Base-by-base conservation (phyloP, 2,113 vertebrate species). In the Eurypyga helias region DNA sequence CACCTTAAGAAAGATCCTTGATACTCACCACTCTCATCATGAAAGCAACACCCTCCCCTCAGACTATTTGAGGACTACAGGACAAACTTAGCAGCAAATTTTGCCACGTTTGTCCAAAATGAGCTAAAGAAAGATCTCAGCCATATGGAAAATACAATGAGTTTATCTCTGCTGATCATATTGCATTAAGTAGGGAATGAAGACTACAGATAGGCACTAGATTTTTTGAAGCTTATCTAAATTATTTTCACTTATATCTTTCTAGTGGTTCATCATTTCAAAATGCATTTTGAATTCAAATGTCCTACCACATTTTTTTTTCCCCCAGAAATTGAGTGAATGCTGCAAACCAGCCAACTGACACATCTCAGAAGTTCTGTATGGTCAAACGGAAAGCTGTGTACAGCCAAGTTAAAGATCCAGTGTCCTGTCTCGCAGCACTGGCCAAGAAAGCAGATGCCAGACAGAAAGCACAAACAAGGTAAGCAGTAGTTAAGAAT, bases 11-110 rank as follows among this genome's bases (percentile, higher is more conserved):
- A 88, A 90, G 54, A 84, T 77, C n/a, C 52, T 67, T 17, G 52
- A 78, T 45, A 26, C 29, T 64, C 83, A 66, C 79, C 52, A 2
- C 64, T 85, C 75, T 90, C 78, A 48, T 80, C n/a, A 1, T 85
- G 64, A 81, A 78, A 91, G 60, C 83, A 78, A 65, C 90, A 54
- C 51, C 14, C 73, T 90, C 75, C 54, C 84, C 52, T 48, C 6
- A 12, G 54, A 85, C 81, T 95, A 65, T 86, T 95, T 90, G 85
- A 81, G 79, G 80, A 88, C 41, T 58, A 46, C 25, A 6, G 75
- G 90, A 88, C 66, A 92, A 80, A 95, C 49, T 82, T 90, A 91
- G 90, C 43, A 93, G 52, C 29, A 85, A 84, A 60, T 95, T 72
- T 86, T 93, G 29, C 66, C 92, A 88, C 18, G 1, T 95, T 92